Percentiles rank a stretch among this genome's conserved stretches.
Conservation (phyloP, 2,888 invertebrate species). For the Thecocarcelia acutangulata region DNA sequence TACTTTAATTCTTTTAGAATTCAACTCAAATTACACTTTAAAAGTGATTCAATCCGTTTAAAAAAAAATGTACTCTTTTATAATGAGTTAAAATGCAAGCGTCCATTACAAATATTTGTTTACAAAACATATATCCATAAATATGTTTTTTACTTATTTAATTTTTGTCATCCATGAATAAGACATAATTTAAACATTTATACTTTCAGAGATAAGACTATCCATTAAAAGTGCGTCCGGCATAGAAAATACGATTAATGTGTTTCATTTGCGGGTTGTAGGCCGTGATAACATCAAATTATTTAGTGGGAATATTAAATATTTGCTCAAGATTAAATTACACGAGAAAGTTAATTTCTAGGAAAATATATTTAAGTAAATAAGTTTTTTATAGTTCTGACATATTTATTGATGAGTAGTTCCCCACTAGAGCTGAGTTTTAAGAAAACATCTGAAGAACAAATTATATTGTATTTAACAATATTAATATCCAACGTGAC, state of each 20-base stretch:
- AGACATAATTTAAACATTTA: conserved; percentile 45
- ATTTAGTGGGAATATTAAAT: conserved; percentile 54
- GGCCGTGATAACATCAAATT: neutral
- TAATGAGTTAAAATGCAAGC: conserved; percentile 5
- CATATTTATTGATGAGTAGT: no score
- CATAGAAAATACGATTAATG: neutral
- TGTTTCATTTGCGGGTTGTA: neutral
- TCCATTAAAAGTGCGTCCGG: conserved; percentile 4
- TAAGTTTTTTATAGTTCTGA: conserved; percentile 3
- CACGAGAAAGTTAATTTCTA: neutral
- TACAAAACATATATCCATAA: neutral
- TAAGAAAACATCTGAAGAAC: no score
- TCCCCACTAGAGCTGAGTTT: no score
- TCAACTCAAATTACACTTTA: neutral
- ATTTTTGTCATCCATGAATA: conserved; percentile 41
- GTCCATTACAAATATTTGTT: conserved; percentile 38
- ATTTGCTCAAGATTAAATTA: conserved; percentile 12
- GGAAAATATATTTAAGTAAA: conserved; percentile 23
- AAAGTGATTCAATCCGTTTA: conserved; percentile 21
- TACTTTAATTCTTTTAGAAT: no score
- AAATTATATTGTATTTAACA: no score
- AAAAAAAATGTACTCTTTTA: neutral
- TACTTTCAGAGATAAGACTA: conserved; percentile 28
- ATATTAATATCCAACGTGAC: no score
- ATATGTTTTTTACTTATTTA: neutral